phyloP scores from a whole-genome alignment of 2,113 vertebrate species.

The Notarius lentiginosus region DNA sequence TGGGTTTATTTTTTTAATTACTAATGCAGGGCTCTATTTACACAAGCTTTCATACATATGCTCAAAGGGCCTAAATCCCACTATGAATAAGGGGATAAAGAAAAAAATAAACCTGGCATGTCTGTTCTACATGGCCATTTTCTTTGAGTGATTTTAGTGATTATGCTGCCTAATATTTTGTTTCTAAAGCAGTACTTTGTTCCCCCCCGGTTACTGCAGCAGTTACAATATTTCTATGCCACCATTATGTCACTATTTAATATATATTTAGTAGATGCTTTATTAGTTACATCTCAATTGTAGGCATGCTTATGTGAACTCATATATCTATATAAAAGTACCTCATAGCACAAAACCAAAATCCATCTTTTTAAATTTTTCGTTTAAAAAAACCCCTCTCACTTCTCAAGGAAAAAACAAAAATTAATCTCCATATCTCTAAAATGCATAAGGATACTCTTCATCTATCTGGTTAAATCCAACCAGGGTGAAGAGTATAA shows the following conservation, averaged over 20 bases:
- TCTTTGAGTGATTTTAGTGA: background rate
- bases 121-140: background rate
- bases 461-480: background rate
- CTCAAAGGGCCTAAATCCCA: background rate
- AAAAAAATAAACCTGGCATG: background rate
- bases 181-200: background rate
- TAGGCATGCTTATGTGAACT: background rate
- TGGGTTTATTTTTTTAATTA: slow-evolving; percentile 6
- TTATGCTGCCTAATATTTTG: background rate
- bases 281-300: background rate
- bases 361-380: background rate
- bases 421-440: background rate
- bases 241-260: background rate
- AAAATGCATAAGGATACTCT: background rate
- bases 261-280: background rate
- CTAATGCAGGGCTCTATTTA: background rate
- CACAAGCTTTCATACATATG: background rate
- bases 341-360: background rate
- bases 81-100: background rate
- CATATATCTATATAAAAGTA: background rate
- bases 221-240: background rate
- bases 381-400: background rate
- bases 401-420: background rate
- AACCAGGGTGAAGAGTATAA: background rate
- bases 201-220: background rate